Percentiles rank a stretch among this genome's conserved stretches.
These are phyloP conservation scores for Sinocyclocheilus anophthalmus DNA, from an alignment of 2,113 vertebrate genomes.

Conservation along the genomic window DNA sequence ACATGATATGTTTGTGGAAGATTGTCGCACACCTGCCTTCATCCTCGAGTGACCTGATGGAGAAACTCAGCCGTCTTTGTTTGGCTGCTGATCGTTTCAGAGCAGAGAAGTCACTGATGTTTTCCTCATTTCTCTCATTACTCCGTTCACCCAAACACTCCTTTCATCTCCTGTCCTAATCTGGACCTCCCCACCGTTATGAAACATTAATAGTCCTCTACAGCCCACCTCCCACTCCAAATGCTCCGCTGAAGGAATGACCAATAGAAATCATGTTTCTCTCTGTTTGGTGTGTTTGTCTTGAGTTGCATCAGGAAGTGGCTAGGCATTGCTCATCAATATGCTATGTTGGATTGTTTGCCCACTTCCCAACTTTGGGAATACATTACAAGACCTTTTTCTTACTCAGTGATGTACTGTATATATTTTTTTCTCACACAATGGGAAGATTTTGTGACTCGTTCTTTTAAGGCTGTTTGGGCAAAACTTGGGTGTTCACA, in stretches of 20 bases:
- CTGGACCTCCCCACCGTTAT: constrained; percentile 21
- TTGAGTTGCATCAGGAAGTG: constrained; percentile 17
- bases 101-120: neutral
- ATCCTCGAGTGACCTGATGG: neutral
- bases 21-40: neutral
- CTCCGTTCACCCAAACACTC: constrained; percentile 30
- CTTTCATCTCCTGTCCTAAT: constrained; percentile 38
- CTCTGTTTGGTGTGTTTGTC: neutral
- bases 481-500: neutral
- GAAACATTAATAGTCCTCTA: constrained; percentile 43
- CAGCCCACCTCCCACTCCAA: neutral
- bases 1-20: neutral
- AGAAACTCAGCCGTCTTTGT: neutral
- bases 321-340: neutral
- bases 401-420: neutral
- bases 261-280: neutral
- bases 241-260: neutral
- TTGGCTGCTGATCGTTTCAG: neutral
- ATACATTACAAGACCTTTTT: neutral
- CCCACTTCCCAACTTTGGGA: neutral
- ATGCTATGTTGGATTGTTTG: constrained; percentile 5
- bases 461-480: neutral
- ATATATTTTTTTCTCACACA: neutral
- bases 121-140: constrained; percentile 24
- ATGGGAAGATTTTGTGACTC: neutral